Conservation (phyloP, 2,888 invertebrate species). For the Abrostola triplasia region DNA sequence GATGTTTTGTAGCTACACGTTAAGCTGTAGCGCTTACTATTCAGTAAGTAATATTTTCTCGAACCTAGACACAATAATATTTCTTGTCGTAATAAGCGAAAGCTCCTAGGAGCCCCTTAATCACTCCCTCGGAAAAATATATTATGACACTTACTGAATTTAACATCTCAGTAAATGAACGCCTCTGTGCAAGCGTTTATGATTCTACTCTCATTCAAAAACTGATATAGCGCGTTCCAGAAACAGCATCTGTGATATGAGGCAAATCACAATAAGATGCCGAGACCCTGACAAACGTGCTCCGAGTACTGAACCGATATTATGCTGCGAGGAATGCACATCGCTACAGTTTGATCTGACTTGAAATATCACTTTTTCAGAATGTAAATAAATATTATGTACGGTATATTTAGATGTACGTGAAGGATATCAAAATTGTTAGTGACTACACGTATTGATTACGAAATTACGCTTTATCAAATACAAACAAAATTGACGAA, state of each 20-base stretch:
- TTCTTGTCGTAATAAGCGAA: too few relatives aligned
- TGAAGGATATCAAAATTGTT: not conserved
- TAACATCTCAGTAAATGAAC: not conserved
- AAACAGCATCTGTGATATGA: constrained; percentile 59
- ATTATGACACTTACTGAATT: too few relatives aligned
- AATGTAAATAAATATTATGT: not conserved
- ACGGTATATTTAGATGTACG: not conserved
- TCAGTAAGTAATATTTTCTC: too few relatives aligned
- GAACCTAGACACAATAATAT: too few relatives aligned
- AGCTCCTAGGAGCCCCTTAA: too few relatives aligned
- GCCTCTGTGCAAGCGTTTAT: constrained; percentile 46
- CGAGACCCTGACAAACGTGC: constrained; percentile 59
- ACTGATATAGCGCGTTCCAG: constrained; percentile 57
- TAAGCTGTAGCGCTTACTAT: too few relatives aligned
- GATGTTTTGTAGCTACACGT: too few relatives aligned
- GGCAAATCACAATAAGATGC: constrained; percentile 61
- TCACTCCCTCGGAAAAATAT: too few relatives aligned
- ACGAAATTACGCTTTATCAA: not conserved
- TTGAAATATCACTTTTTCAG: constrained; percentile 18
- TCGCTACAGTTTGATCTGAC: constrained; percentile 14
- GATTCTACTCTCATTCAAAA: constrained; percentile 63
- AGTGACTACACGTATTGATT: not conserved
- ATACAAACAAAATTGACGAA: not conserved
- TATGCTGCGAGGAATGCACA: constrained; percentile 50
- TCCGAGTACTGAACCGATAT: constrained; percentile 50